Evolutionary conservation across 2,797 vertebrate genomes (phyloP).

Genomic region (Rhabdophis nuchalis): DNA sequence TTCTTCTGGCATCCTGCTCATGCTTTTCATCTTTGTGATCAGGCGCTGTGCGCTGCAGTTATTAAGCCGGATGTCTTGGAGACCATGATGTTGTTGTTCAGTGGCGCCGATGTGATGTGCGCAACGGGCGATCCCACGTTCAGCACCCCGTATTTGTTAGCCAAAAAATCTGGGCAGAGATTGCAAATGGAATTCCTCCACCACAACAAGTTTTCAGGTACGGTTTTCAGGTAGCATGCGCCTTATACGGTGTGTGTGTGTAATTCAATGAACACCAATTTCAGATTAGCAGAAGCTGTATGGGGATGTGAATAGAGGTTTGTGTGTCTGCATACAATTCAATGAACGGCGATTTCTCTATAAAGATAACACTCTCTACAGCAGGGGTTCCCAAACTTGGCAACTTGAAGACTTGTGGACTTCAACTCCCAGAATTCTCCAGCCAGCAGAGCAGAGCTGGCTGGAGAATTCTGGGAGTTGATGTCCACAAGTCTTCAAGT

Average conservation of each 20-base stretch:
- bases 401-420: too few relatives aligned
- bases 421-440: too few relatives aligned
- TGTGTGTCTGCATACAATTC: too few relatives aligned
- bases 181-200: constrained; percentile 96
- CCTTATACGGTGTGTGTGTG: neutral
- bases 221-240: too few relatives aligned
- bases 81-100: constrained; percentile 88
- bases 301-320: too few relatives aligned
- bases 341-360: too few relatives aligned
- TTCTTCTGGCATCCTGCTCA: neutral
- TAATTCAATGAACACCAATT: neutral
- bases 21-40: neutral
- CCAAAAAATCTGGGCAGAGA: constrained; percentile 87
- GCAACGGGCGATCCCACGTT: constrained; percentile 83
- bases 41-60: constrained; percentile 89
- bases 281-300: neutral
- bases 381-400: too few relatives aligned
- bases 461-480: too few relatives aligned
- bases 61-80: constrained; percentile 81
- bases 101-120: constrained; percentile 91
- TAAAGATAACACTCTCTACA: too few relatives aligned
- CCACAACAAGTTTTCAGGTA: constrained; percentile 90
- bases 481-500: too few relatives aligned
- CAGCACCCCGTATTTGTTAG: constrained; percentile 90
- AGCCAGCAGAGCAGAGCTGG: too few relatives aligned